Evolutionary conservation across 1,140 invertebrate genomes (phyloP).

Genomic region (Camponotus floridanus): DNA sequence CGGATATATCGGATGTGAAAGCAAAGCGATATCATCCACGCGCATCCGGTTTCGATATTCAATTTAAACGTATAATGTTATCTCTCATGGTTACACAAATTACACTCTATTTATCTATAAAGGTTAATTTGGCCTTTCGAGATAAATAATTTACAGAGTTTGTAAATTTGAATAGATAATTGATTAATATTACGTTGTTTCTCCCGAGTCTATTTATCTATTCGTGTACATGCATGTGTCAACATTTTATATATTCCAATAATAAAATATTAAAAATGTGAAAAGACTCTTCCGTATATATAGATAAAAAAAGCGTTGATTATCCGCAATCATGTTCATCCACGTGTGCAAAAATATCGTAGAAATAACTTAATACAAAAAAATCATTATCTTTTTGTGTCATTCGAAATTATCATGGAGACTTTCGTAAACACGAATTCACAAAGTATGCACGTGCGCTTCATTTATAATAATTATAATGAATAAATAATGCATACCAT

Average conservation of each 20-base stretch:
- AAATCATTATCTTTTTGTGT: conserved; percentile 61
- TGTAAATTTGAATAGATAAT: conserved; percentile 4
- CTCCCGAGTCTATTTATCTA: background rate
- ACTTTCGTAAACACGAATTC: conserved; percentile 57
- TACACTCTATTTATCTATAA: conserved; percentile 34
- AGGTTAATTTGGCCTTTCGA: conserved; percentile 13
- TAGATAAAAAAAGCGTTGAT: background rate
- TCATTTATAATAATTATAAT: conserved; percentile 59
- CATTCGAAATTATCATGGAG: conserved; percentile 55
- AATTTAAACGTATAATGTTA: conserved; percentile 11
- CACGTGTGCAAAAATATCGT: background rate
- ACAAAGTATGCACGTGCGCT: conserved; percentile 21
- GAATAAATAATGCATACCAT: conserved; percentile 42
- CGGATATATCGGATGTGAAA: conserved; percentile 23
- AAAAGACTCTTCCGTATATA: background rate
- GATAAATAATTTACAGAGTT: conserved; percentile 27
- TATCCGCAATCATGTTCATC: background rate
- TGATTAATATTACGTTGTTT: conserved; percentile 14
- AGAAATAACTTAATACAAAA: background rate
- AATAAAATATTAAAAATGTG: too few species aligned
- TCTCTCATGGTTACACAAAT: conserved; percentile 10
- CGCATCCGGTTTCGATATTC: conserved; percentile 1
- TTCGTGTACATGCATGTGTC: background rate
- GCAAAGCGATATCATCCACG: conserved; percentile 16
- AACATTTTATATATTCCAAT: too few species aligned